These are phyloP conservation scores for Thyatira batis DNA, from an alignment of 2,888 invertebrate species.

Conservation along the genomic window DNA sequence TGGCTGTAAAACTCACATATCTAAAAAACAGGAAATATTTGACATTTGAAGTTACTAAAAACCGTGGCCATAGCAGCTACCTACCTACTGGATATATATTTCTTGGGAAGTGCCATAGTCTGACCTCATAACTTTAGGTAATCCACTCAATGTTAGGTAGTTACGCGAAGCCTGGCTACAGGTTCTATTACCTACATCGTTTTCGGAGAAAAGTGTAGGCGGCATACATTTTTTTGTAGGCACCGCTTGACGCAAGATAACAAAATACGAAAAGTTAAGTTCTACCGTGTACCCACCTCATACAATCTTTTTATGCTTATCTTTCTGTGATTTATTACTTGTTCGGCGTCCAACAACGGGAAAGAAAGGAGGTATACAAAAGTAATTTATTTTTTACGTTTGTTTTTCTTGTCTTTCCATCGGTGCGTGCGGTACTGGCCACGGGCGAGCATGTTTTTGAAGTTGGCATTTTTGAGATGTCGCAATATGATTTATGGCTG, in stretches of 20 bases:
- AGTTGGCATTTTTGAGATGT: conserved; percentile 82
- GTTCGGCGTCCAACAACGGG: conserved; percentile 80
- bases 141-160: conserved; percentile 8
- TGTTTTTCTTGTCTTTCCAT: conserved; percentile 79
- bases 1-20: neutral
- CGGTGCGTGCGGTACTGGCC: conserved; percentile 77
- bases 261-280: conserved; percentile 79
- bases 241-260: conserved; percentile 73
- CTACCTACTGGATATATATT: neutral
- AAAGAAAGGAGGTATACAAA: conserved; percentile 81
- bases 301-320: conserved; percentile 83
- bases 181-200: conserved; percentile 14
- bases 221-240: conserved; percentile 60
- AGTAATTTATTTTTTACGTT: conserved; percentile 82
- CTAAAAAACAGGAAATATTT: neutral
- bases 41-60: neutral
- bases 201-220: conserved; percentile 70
- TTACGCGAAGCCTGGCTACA: conserved; percentile 8
- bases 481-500: conserved; percentile 76
- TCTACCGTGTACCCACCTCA: conserved; percentile 79
- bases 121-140: conserved; percentile 2
- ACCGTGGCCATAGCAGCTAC: neutral
- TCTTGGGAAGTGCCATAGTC: neutral
- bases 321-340: conserved; percentile 80
- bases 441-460: conserved; percentile 77